phyloP scores from a whole-genome alignment of 2,888 invertebrate species.

The Stratiomys singularior region DNA sequence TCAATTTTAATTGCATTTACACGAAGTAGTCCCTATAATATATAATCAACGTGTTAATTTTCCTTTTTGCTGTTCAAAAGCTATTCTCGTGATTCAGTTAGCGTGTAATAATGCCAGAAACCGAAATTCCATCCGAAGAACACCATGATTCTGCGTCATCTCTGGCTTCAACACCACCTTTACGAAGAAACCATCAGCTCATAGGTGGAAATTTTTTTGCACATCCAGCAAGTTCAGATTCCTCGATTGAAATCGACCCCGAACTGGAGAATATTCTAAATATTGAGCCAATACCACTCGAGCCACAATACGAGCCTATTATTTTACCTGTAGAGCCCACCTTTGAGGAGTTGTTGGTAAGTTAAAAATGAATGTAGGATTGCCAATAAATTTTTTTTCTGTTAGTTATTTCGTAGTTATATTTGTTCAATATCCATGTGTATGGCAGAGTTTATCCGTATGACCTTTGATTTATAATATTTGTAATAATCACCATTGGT shows the following conservation, averaged over 20 bases:
- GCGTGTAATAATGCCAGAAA: conserved; percentile 11
- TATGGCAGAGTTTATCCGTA: too few relatives aligned
- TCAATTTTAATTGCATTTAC: neutral
- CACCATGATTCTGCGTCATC: conserved; percentile 60
- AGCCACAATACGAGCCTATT: conserved; percentile 69
- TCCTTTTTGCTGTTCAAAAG: neutral
- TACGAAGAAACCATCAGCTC: conserved; percentile 44
- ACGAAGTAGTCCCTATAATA: neutral
- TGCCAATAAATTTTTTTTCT: too few relatives aligned
- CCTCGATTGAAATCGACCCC: conserved; percentile 45
- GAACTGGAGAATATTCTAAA: conserved; percentile 53
- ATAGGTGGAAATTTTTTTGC: conserved; percentile 48
- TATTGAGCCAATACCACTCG: conserved; percentile 13
- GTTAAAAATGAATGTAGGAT: conserved; percentile 49
- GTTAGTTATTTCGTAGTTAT: too few relatives aligned
- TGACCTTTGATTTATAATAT: too few relatives aligned
- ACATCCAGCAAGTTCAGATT: conserved; percentile 48
- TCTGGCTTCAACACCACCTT: conserved; percentile 61
- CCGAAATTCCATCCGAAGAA: conserved; percentile 54
- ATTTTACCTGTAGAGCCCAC: conserved; percentile 70
- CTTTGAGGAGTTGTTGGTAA: conserved; percentile 71
- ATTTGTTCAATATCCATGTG: too few relatives aligned
- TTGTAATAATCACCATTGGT: too few relatives aligned
- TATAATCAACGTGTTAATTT: neutral
- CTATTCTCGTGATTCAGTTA: neutral